These are phyloP conservation scores for Caenorhabditis sp. DNA, from an alignment of 2,888 invertebrate genomes.

Conservation along the genomic window DNA sequence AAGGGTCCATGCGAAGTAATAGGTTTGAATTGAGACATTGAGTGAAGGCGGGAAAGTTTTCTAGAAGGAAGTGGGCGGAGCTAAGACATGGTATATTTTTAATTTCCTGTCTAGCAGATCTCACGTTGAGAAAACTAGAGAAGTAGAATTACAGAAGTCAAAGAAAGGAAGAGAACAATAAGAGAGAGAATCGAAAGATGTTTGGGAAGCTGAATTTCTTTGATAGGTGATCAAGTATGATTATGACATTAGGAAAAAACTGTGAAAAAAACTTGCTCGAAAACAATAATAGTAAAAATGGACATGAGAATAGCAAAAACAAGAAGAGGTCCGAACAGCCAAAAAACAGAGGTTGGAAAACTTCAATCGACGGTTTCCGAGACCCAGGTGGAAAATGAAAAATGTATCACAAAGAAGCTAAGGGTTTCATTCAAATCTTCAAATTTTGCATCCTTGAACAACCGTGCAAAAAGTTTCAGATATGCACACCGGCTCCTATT, in stretches of 20 bases:
- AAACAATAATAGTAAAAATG: constrained; percentile 3
- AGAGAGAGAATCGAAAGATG: no score
- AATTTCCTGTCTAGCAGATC: constrained; percentile 1
- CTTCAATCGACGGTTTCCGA: constrained; percentile 47
- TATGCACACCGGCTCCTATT: constrained; percentile 31
- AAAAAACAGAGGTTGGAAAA: constrained; percentile 46
- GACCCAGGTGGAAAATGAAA: not conserved
- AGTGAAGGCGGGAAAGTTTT: not conserved
- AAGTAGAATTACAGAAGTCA: not conserved
- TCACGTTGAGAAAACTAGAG: not conserved
- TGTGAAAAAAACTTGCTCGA: not conserved
- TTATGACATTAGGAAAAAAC: no score
- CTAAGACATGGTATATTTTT: no score
- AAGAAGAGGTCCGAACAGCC: constrained; percentile 10
- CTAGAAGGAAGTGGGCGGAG: no score
- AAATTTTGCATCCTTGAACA: not conserved
- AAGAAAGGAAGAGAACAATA: no score
- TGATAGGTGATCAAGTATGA: no score
- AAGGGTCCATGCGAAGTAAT: constrained; percentile 19
- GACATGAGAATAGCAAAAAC: not conserved
- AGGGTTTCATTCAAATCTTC: not conserved
- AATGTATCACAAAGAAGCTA: not conserved
- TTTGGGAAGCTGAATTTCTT: no score
- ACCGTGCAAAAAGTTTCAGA: not conserved
- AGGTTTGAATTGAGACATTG: constrained; percentile 20